Base-by-base conservation (phyloP, 2,113 vertebrate species). In the Dromaius novaehollandiae region DNA sequence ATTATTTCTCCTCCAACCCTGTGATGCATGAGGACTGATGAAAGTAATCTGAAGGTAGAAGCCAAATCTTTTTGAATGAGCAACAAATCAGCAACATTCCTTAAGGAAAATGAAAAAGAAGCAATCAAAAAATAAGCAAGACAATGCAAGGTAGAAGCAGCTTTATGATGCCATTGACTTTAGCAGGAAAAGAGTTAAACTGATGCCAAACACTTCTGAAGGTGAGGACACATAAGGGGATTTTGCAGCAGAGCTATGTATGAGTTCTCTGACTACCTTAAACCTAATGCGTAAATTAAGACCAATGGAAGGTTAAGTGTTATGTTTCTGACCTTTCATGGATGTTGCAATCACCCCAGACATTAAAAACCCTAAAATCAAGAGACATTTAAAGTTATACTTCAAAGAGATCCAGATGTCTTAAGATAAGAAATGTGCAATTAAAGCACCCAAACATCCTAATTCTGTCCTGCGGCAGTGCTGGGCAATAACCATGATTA, bases 1-100 rank as follows among this genome's bases (percentile, higher is more conserved):
- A 92, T 97, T 95, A 91, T 93, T 97, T 94, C 86, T 88, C 60
- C 50, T 91, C 36, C 38, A 63, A 36, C 63, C 58, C 70, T 91
- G 82, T 26, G 66, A 84, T 89, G 76, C 76, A 26, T 89, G 61
- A 32, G 53, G 65, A 86, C 61, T 90, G 46, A 36, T 86, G 82
- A 78, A 93, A 82, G 89, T 44, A 71, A n/a, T 38, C 30, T 50
- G 75, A 88, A 81, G 25, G 21, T 79, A 69, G 55, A 79, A 90
- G 34, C 32, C 25, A 53, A 81, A 15, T 71, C 40, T 77, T 86
- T 89, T 48, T 6, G 3, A 79, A 64, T 28, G 71, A 78, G 60
- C 7, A 94, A 83, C 14, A 88, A 86, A 80, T 36, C 46, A 86
- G 7, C 60, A 36, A 75, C 6, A 5, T 61, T 90, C 51, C 63